Evolutionary conservation across 2,888 invertebrate species (phyloP).

Genomic region (Piscicola geometra): DNA sequence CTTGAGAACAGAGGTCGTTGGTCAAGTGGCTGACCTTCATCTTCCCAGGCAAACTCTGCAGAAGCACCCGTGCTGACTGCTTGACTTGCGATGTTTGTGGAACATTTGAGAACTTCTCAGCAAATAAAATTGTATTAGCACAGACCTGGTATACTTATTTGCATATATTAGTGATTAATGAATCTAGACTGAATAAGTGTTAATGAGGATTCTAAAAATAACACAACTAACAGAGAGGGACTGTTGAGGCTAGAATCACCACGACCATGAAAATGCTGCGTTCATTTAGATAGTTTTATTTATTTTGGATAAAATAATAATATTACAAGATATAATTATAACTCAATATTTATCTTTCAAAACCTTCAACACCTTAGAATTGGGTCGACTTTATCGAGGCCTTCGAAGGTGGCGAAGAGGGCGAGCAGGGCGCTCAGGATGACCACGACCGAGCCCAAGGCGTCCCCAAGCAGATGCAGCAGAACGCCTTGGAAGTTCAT

Average conservation of each 20-base stretch:
- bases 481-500: constrained; percentile 99
- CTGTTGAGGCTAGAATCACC: constrained; percentile 55
- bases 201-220: too few species aligned
- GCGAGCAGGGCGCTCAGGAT: constrained; percentile 73
- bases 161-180: not conserved
- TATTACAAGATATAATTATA: not conserved
- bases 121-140: not conserved
- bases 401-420: constrained; percentile 63
- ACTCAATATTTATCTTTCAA: not conserved
- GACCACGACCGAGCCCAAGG: constrained; percentile 87
- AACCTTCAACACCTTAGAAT: constrained; percentile 62
- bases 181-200: not conserved
- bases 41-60: constrained; percentile 95
- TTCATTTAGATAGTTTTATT: not conserved
- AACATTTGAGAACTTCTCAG: too few species aligned
- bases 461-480: constrained; percentile 91
- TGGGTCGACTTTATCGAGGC: constrained; percentile 85
- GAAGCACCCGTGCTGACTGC: constrained; percentile 46
- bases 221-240: constrained; percentile 48
- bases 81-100: constrained; percentile 38
- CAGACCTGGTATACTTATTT: not conserved
- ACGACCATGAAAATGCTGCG: constrained; percentile 69
- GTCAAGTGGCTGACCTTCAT: constrained; percentile 62
- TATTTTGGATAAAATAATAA: not conserved
- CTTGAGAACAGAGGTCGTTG: not conserved